Conservation (phyloP, 2,113 vertebrate species). For the Alligator mississippiensis region DNA sequence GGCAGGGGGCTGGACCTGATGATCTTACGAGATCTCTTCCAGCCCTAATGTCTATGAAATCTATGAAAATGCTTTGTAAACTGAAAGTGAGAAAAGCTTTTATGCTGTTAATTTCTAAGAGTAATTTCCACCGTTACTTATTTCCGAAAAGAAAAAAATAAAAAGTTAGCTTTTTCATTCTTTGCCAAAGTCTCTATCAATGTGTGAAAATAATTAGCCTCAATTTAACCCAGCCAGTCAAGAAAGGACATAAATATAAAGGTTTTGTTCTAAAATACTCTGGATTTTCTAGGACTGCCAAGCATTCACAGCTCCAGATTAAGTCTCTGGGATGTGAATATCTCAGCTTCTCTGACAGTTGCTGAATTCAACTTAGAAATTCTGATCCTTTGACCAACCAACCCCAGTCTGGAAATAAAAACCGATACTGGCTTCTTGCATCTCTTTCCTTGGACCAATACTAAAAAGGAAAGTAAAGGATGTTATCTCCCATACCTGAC, state of each 20-base stretch:
- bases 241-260: neutral
- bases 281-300: neutral
- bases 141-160: neutral
- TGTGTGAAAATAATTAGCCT: neutral
- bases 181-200: neutral
- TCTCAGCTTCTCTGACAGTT: rapidly evolving
- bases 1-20: no score
- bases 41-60: neutral
- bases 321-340: neutral
- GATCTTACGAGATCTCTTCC: no score
- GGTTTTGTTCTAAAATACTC: neutral
- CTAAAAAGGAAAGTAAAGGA: no score
- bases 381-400: neutral
- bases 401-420: neutral
- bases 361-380: neutral
- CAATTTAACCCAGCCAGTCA: neutral
- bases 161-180: neutral
- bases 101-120: neutral
- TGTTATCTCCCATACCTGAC: no score
- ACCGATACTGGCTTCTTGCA: no score
- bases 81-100: neutral
- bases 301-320: neutral
- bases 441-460: neutral
- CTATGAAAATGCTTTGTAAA: neutral
- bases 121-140: neutral